Percentiles rank a stretch among this genome's conserved stretches.
phyloP scores from a whole-genome alignment of 2,888 invertebrate genomes.

The Helleia helle region DNA sequence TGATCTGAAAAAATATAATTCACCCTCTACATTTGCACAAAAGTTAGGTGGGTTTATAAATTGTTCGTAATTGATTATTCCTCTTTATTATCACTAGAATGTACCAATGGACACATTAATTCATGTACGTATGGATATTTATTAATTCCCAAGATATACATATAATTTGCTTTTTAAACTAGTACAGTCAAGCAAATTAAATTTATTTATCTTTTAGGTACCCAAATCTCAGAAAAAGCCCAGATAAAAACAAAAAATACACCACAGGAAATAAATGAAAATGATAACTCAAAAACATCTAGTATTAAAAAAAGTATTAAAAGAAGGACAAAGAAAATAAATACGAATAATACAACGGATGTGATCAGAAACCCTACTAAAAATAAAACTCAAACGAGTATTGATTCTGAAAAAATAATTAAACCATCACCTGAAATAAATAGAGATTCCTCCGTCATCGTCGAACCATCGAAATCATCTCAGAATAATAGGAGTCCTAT shows the following conservation, averaged over 20 bases:
- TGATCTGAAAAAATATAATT: constrained; percentile 37
- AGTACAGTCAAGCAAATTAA: too few species aligned
- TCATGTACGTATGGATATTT: too few species aligned
- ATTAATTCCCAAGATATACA: too few species aligned
- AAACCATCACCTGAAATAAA: neutral
- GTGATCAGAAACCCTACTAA: neutral
- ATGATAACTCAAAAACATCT: neutral
- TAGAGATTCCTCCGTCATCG: neutral
- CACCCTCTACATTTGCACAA: constrained; percentile 27
- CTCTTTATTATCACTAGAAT: neutral
- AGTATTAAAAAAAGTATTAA: neutral
- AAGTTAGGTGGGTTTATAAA: constrained; percentile 26
- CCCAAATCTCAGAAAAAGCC: neutral
- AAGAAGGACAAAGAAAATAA: neutral
- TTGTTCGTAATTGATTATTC: neutral
- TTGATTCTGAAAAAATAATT: neutral
- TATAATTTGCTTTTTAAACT: too few species aligned
- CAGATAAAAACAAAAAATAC: neutral
- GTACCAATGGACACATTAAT: neutral
- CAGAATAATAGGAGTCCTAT: too few species aligned
- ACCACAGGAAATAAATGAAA: neutral
- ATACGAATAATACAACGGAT: neutral
- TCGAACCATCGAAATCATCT: neutral
- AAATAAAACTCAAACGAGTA: neutral
- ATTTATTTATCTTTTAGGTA: neutral